These are phyloP conservation scores for Linnaemya tessellans DNA, from an alignment of 2,888 invertebrate species.

Conservation along the genomic window DNA sequence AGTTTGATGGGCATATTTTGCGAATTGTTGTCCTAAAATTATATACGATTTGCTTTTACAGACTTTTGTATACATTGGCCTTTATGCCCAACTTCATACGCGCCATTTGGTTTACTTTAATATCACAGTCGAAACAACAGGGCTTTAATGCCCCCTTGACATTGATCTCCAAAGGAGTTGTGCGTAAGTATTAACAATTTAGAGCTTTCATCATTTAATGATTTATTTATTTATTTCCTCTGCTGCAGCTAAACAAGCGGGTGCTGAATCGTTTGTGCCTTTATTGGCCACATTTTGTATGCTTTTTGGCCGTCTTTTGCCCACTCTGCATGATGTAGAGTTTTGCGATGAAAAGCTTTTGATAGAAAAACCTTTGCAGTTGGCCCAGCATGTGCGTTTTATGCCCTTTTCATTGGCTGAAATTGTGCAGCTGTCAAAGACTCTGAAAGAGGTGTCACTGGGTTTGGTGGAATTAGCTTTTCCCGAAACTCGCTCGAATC, in stretches of 20 bases:
- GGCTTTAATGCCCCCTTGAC: conserved; percentile 83
- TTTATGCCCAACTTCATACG: conserved; percentile 91
- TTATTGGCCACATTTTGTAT: conserved; percentile 93
- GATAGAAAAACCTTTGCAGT: conserved; percentile 75
- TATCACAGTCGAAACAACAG: conserved; percentile 81
- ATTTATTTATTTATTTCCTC: conserved; percentile 34
- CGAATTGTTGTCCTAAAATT: background rate
- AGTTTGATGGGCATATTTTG: conserved; percentile 73
- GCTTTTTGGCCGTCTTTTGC: conserved; percentile 90
- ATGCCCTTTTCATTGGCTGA: conserved; percentile 89
- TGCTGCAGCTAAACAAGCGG: conserved; percentile 84
- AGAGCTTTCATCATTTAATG: background rate
- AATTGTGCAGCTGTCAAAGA: conserved; percentile 88
- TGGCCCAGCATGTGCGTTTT: conserved; percentile 77
- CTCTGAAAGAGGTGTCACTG: conserved; percentile 91
- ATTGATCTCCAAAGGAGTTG: conserved; percentile 83
- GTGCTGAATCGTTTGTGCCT: conserved; percentile 87
- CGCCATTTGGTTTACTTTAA: conserved; percentile 87
- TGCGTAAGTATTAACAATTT: conserved; percentile 79
- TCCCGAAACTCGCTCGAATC: conserved; percentile 88
- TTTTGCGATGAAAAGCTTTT: conserved; percentile 86
- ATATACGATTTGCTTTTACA: conserved; percentile 76
- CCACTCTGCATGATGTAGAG: conserved; percentile 93
- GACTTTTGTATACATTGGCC: conserved; percentile 90
- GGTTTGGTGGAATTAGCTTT: conserved; percentile 94